A percentile compares a stretch with the other conserved stretches of the same genome.
Evolutionary conservation across 1,140 invertebrate genomes (phyloP).

Genomic region (Nomia melanderi): DNA sequence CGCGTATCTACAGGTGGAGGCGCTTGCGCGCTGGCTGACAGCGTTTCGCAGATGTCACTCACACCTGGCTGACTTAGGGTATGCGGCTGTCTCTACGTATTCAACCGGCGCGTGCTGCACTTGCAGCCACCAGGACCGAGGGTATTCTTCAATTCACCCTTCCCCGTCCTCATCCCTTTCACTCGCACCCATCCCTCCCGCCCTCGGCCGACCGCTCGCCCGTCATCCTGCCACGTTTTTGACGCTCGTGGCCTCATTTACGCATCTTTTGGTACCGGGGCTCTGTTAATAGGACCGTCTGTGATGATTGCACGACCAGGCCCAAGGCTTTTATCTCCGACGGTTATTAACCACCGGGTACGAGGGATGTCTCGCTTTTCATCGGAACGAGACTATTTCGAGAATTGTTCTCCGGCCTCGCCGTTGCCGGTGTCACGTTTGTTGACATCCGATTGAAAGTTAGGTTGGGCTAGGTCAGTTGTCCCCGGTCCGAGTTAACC

Average conservation of each 20-base stretch:
- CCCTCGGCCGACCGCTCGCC: no score
- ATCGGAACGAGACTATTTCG: no score
- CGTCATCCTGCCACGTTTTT: not conserved
- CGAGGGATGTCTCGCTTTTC: no score
- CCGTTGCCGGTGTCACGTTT: no score
- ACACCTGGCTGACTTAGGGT: slow-evolving; percentile 17
- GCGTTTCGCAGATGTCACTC: slow-evolving; percentile 41
- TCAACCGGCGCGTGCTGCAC: slow-evolving; percentile 17
- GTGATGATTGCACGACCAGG: not conserved
- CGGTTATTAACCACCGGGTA: not conserved
- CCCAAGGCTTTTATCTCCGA: not conserved
- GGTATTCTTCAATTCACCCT: slow-evolving; percentile 26
- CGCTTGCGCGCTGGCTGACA: slow-evolving; percentile 44
- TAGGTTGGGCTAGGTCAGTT: not conserved
- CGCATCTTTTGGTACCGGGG: slow-evolving; percentile 6
- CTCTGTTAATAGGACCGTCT: not conserved
- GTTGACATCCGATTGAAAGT: not conserved
- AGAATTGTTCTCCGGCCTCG: no score
- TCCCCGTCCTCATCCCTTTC: not conserved
- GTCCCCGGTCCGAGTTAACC: not conserved
- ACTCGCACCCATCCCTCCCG: not conserved
- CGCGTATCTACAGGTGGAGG: slow-evolving; percentile 61
- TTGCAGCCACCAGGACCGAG: slow-evolving; percentile 9
- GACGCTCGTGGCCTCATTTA: slow-evolving; percentile 9
- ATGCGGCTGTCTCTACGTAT: not conserved